These are phyloP conservation scores for Nematostella vectensis DNA, from an alignment of 92 coral and sea anemone species.

Conservation along the genomic window DNA sequence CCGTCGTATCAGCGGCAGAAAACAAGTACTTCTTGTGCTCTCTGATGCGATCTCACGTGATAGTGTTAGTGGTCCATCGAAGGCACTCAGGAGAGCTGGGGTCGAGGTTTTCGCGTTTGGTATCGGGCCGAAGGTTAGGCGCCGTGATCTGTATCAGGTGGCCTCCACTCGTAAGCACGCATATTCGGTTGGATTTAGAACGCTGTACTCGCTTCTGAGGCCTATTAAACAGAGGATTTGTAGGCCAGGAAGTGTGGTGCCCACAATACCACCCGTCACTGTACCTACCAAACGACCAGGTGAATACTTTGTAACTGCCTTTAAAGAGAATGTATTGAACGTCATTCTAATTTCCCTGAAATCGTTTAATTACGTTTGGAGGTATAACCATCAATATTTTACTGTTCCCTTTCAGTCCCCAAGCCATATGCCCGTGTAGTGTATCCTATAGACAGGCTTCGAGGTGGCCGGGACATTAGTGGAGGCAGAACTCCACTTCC, in stretches of 20 bases:
- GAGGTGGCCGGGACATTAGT: slow-evolving; percentile 36
- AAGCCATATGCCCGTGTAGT: slow-evolving; percentile 46
- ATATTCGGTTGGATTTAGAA: slow-evolving; percentile 14
- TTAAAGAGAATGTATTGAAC: no score
- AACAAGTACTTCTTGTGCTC: slow-evolving; percentile 56
- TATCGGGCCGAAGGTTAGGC: slow-evolving; percentile 8
- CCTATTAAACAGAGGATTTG: slow-evolving; percentile 25
- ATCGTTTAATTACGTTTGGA: no score
- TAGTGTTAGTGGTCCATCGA: slow-evolving; percentile 39
- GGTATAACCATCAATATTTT: neutral
- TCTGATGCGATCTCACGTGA: slow-evolving; percentile 58
- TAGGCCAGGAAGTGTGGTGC: no score
- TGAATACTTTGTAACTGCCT: no score
- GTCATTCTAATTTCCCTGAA: no score
- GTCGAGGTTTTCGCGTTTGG: slow-evolving; percentile 46
- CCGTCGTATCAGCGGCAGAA: slow-evolving; percentile 49
- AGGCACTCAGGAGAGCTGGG: slow-evolving; percentile 33
- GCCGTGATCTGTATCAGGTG: slow-evolving; percentile 16
- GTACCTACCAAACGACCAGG: no score
- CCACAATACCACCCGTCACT: neutral
- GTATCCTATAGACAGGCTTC: slow-evolving; percentile 42
- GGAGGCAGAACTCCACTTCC: slow-evolving; percentile 47
- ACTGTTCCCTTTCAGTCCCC: neutral
- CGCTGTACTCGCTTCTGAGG: slow-evolving; percentile 18
- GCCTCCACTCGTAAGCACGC: slow-evolving; percentile 21